Conservation (phyloP, 1,140 invertebrate genomes). For the Drosophila rhopaloa region DNA sequence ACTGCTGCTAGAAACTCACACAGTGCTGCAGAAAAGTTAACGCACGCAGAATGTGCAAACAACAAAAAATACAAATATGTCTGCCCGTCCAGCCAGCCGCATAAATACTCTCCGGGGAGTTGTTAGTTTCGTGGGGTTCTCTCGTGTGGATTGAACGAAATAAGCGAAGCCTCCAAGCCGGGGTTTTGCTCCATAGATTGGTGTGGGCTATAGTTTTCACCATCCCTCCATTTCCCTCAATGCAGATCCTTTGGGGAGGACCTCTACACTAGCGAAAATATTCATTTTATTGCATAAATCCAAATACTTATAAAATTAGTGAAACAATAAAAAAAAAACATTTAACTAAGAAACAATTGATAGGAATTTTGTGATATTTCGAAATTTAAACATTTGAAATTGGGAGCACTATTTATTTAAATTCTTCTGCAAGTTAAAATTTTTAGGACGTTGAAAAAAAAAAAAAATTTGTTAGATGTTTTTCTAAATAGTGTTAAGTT, state of each 20-base stretch:
- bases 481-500: too few relatives aligned
- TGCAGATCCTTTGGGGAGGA: slow-evolving; percentile 8
- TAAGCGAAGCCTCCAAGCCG: slow-evolving; percentile 46
- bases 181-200: slow-evolving; percentile 8
- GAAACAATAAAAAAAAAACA: not conserved
- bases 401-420: too few relatives aligned
- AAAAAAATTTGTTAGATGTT: too few relatives aligned
- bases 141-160: slow-evolving; percentile 57
- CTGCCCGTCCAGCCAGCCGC: slow-evolving; percentile 67
- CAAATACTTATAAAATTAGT: not conserved
- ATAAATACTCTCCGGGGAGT: slow-evolving; percentile 79
- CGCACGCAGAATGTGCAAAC: slow-evolving; percentile 42
- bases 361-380: too few relatives aligned
- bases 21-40: slow-evolving; percentile 66
- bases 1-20: slow-evolving; percentile 48
- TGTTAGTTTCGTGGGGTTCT: slow-evolving; percentile 56
- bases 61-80: slow-evolving; percentile 45
- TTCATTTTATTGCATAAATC: too few relatives aligned
- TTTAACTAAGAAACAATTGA: too few relatives aligned
- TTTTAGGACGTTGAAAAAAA: too few relatives aligned
- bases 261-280: slow-evolving; percentile 3
- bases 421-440: too few relatives aligned
- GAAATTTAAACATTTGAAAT: too few relatives aligned
- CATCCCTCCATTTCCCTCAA: slow-evolving; percentile 15
- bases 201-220: slow-evolving; percentile 10